Conservation (phyloP, 2,888 invertebrate species). For the Pandemis heparana region DNA sequence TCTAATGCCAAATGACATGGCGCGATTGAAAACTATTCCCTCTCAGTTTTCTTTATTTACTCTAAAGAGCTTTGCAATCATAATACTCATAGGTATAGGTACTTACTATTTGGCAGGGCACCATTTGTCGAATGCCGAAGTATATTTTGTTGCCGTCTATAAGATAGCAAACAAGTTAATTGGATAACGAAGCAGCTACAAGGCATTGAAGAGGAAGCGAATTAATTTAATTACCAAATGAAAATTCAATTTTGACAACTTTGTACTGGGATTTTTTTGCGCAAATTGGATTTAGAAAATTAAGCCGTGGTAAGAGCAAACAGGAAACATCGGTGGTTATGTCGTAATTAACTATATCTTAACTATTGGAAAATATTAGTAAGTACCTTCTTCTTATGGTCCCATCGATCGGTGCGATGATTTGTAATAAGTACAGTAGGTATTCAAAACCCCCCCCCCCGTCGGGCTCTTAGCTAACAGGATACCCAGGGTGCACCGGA, state of each 20-base stretch:
- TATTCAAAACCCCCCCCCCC: no score
- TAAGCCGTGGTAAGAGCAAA: background rate
- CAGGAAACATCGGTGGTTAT: background rate
- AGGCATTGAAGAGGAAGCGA: slow-evolving; percentile 9
- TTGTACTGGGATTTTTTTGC: slow-evolving; percentile 15
- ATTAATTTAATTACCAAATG: slow-evolving; percentile 34
- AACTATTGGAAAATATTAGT: background rate
- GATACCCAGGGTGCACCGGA: no score
- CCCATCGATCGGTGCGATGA: no score
- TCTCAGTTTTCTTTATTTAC: slow-evolving; percentile 41
- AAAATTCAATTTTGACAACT: slow-evolving; percentile 22
- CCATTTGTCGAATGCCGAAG: slow-evolving; percentile 3
- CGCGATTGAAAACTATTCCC: slow-evolving; percentile 55
- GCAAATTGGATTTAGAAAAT: slow-evolving; percentile 1
- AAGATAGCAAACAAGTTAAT: slow-evolving; percentile 39
- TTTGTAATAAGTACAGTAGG: no score
- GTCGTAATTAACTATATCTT: background rate
- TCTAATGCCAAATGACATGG: slow-evolving; percentile 60
- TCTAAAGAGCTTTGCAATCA: slow-evolving; percentile 37
- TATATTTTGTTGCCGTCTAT: slow-evolving; percentile 31
- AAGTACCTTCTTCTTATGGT: no score
- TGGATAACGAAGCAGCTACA: slow-evolving; percentile 26
- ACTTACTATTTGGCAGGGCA: slow-evolving; percentile 26
- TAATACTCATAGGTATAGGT: slow-evolving; percentile 19
- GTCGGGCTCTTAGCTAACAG: no score